Percentiles rank a stretch among this genome's conserved stretches.
Conservation (phyloP, 2,113 vertebrate species). For the Alces alces region DNA sequence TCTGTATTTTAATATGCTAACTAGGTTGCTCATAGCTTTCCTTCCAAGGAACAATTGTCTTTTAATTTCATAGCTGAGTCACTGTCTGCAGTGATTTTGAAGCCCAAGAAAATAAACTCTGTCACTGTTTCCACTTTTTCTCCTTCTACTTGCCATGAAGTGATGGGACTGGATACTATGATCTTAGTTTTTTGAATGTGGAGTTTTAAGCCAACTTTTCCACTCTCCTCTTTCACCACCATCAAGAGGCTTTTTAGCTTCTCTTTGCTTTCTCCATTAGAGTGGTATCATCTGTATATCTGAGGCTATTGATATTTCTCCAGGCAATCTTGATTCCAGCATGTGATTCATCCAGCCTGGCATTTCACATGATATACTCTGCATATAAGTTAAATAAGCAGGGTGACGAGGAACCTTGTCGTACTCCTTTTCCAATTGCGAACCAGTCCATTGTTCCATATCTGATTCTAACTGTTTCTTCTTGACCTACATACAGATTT, state of each 20-base stretch:
- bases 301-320: not conserved
- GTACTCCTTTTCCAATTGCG: not conserved
- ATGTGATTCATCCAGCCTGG: not conserved
- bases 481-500: not conserved
- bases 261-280: not conserved
- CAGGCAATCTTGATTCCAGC: not conserved
- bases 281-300: not conserved
- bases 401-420: not conserved
- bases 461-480: not conserved
- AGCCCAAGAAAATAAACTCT: not conserved
- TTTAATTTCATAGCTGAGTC: not conserved
- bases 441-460: not conserved
- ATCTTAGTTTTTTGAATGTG: not conserved
- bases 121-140: not conserved
- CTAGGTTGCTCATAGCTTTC: not conserved
- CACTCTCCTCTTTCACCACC: not conserved
- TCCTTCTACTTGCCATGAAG: not conserved
- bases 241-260: not conserved
- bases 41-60: not conserved
- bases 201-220: not conserved
- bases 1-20: not conserved
- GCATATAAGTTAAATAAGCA: not conserved
- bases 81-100: not conserved
- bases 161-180: not conserved
- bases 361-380: not conserved